Evolutionary conservation across 2,888 invertebrate genomes (phyloP), one percentile per base, ranked within the genome.

Genomic region (Erebia epiphron): DNA sequence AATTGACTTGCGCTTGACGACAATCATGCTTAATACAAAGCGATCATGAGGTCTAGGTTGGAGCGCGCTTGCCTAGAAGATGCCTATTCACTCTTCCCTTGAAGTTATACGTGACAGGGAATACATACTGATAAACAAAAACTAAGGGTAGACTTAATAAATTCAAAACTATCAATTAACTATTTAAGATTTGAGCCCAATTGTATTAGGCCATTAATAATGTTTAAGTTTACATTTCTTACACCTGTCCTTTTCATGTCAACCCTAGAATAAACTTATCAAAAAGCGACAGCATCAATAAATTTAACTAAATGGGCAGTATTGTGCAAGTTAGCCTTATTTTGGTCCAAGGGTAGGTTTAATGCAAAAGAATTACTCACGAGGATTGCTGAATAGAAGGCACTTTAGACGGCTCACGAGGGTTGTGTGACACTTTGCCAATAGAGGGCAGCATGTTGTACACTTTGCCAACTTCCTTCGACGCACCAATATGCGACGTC

Each of bases 401-500:
- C 87, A 90, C 86, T 87, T 90, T 90, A 69, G 83, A 75, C 70
- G 82, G 78, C 74, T 91, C 90, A 72, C 91, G 82, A 2, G 88
- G 85, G 58, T 83, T 86, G 65, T 91, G 88, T 26, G 86, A 85
- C 73, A 91, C 90, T 76, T 91, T 92, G n/a, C 91, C 92, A 0
- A 91, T 79, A 13, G 90, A 89, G 1, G 92, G 91, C 78, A 92
- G 80, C 86, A 91, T 88, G 76, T 89, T 89, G 75, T 79, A 90
- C 79, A 88, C 86, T 79, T 89, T 91, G 41, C 81, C 81, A 35
- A 83, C 75, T 41, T 87, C 86, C 64, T 84, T 82, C 21, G 69
- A 41, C 60, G 79, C 82, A 2, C 92, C 91, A 62, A 92, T 92
- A 76, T 93, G 93, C 4, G 93, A 88, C 46, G 92, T 92, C 82